Percentiles rank a stretch among this genome's conserved stretches.
These are phyloP conservation scores for Darevskia nairensis DNA, from an alignment of 2,797 vertebrate species.

Conservation along the genomic window DNA sequence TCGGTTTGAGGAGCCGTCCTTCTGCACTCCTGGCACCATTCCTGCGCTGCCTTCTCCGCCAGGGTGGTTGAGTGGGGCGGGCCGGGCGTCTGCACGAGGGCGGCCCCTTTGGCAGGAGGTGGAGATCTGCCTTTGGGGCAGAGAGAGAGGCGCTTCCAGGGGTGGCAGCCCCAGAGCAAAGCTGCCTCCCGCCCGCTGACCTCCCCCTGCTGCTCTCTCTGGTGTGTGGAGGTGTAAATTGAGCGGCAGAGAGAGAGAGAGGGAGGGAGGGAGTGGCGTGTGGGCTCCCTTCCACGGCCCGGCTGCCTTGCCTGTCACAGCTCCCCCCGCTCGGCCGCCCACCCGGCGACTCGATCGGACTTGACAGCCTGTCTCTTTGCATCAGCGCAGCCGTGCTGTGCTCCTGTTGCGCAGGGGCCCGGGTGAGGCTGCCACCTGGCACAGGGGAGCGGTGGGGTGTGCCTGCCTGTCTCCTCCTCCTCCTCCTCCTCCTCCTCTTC, in stretches of 20 bases:
- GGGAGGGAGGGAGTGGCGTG: background rate
- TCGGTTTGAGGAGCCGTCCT: too few relatives aligned
- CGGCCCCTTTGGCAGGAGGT: background rate
- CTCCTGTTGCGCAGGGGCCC: constrained; percentile 26
- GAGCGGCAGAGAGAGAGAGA: background rate
- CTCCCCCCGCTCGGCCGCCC: constrained; percentile 35
- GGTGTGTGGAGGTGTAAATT: background rate
- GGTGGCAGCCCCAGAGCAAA: too few relatives aligned
- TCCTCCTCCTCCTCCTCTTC: background rate
- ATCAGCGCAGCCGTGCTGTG: constrained; percentile 70
- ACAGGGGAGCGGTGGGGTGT: background rate
- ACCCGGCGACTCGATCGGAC: constrained; percentile 69
- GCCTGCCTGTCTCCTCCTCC: background rate
- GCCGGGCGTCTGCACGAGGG: constrained; percentile 5
- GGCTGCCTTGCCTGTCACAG: constrained; percentile 8
- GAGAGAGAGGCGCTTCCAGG: too few relatives aligned
- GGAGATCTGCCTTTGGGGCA: background rate
- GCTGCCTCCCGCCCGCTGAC: background rate
- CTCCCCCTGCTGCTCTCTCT: background rate
- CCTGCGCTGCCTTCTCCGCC: too few relatives aligned
- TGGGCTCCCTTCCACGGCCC: background rate
- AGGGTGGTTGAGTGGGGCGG: too few relatives aligned
- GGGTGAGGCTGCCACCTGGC: constrained; percentile 1
- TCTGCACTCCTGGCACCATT: too few relatives aligned
- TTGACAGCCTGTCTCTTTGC: constrained; percentile 78